Conservation (phyloP, 2,113 vertebrate genomes). For the Gorsachius goisagi region DNA sequence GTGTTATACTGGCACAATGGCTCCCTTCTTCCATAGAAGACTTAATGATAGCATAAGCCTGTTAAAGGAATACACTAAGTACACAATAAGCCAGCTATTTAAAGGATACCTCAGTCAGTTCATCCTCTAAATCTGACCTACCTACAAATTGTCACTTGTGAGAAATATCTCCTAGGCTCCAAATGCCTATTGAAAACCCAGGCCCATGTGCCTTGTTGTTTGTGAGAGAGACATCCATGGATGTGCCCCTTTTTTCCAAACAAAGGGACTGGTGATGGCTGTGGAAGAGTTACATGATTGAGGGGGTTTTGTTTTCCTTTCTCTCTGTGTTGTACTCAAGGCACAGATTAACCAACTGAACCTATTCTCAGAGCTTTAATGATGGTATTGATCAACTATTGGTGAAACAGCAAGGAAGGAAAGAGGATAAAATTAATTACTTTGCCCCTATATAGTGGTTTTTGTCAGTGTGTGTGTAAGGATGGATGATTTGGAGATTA, state of each 20-base stretch:
- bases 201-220: neutral
- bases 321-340: neutral
- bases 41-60: constrained; percentile 56
- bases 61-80: constrained; percentile 38
- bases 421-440: constrained; percentile 48
- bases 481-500: constrained; percentile 10
- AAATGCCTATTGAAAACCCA: neutral
- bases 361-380: constrained; percentile 42
- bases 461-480: neutral
- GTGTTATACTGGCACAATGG: constrained; percentile 58
- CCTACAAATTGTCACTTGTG: constrained; percentile 17
- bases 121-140: constrained; percentile 37
- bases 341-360: constrained; percentile 44
- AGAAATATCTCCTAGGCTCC: neutral
- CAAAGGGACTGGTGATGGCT: neutral
- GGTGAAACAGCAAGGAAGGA: constrained; percentile 30
- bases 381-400: constrained; percentile 46
- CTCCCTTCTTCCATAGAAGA: constrained; percentile 32
- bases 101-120: constrained; percentile 1
- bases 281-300: neutral
- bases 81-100: constrained; percentile 52
- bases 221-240: neutral
- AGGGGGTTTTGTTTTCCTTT: constrained; percentile 17
- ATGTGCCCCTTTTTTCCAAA: neutral
- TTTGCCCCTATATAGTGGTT: neutral